A percentile compares a stretch with the other conserved stretches of the same genome.
These are phyloP conservation scores for Noctua janthina DNA, from an alignment of 2,888 invertebrate species.

Conservation along the genomic window DNA sequence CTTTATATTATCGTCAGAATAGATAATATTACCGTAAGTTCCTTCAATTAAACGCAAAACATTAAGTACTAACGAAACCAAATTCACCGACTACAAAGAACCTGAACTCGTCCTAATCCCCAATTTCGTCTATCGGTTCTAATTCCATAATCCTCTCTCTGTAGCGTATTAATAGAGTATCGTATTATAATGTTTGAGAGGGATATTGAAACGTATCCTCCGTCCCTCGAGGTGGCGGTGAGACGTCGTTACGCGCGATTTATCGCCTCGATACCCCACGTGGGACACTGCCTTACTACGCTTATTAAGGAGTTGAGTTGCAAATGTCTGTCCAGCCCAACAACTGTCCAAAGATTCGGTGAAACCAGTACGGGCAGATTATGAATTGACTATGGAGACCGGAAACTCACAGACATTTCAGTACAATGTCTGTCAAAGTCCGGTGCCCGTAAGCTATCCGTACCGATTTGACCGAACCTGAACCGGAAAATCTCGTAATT, in stretches of 20 bases:
- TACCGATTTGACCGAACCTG: background rate
- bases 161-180: slow-evolving; percentile 32
- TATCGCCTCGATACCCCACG: slow-evolving; percentile 35
- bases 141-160: slow-evolving; percentile 18
- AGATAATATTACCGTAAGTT: background rate
- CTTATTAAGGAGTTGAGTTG: slow-evolving; percentile 20
- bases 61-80: background rate
- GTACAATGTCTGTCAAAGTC: background rate
- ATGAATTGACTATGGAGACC: background rate
- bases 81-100: background rate
- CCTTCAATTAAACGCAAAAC: background rate
- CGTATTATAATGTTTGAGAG: slow-evolving; percentile 40
- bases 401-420: background rate
- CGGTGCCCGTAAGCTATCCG: too few species aligned
- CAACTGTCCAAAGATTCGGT: background rate
- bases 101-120: background rate
- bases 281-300: slow-evolving; percentile 19
- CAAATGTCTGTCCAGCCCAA: background rate
- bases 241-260: slow-evolving; percentile 52
- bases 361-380: background rate
- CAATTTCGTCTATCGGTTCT: slow-evolving; percentile 5
- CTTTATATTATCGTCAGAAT: background rate
- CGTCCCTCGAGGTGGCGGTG: slow-evolving; percentile 30
- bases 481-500: background rate
- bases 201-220: slow-evolving; percentile 51